Evolutionary conservation across 2,797 vertebrate genomes (phyloP), one percentile per base, ranked within the genome.

Genomic region (Crypturellus tataupa): DNA sequence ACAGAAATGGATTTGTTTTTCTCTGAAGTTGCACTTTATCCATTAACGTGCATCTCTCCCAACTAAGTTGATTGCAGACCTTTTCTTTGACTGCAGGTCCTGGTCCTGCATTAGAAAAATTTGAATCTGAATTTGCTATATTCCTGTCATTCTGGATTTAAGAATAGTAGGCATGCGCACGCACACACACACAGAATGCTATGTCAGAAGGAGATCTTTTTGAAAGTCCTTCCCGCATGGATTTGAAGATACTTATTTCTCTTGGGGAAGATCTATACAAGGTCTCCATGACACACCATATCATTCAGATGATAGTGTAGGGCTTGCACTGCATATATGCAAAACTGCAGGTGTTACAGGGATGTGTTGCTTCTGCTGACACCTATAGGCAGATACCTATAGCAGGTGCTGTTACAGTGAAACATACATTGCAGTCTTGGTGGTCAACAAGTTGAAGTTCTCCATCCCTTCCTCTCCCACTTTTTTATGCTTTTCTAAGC

Each of bases 1-100:
- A 73, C 47, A 90, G 5, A 94, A 85, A 49, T 27, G 2, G 31
- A 20, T 81, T 78, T 90, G 70, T 80, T 93, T 87, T 88, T 25
- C 37, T 86, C 51, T 42, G 85, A 42, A 88, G 68, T 55, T 91
- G 93, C 94, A 90, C 95, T 96, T 96, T 95, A 81, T 17, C 44
- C 9, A 44, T 44, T 44, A 39, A 39, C 11, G 37, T 80, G 49
- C 31, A 58, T 71, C 37, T 91, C 18, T 90, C 49, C 24, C 11
- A 63, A 1, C 55, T 0, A 1, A 87, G 46, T 58, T 76, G 82
- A 39, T 60, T 76, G 72, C 39, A 79, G 70, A 92, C 18, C 47
- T 83, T 83, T 62, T 73, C 49, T 83, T 80, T 56, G 79, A 68
- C 25, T 91, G 63, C 87, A 62, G 19, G 2, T 37, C 47, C 91